A percentile compares a stretch with the other conserved stretches of the same genome.
These are phyloP conservation scores for Hippopotamyrus pictus DNA, from an alignment of 2,797 vertebrate genomes.

Conservation along the genomic window DNA sequence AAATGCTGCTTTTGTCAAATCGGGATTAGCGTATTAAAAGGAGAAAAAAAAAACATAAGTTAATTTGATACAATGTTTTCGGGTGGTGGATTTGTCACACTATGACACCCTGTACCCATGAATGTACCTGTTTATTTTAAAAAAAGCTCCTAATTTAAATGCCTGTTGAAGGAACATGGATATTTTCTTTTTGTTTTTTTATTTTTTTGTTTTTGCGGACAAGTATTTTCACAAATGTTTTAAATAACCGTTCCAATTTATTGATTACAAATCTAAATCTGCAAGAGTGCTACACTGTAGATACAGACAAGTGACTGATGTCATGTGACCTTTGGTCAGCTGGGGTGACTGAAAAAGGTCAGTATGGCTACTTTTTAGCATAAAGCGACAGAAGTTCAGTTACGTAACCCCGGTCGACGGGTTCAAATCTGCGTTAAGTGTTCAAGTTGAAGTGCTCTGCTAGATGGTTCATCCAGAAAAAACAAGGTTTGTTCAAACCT, in stretches of 20 bases:
- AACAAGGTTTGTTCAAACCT: conserved; percentile 5
- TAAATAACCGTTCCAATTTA: neutral
- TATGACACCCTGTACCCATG: neutral
- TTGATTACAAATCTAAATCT: neutral
- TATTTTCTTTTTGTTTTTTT: neutral
- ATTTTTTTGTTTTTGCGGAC: neutral
- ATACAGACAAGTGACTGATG: neutral
- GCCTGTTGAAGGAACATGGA: neutral
- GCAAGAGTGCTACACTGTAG: neutral
- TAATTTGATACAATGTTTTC: neutral
- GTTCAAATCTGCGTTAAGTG: neutral
- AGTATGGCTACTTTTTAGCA: neutral
- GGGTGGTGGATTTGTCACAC: neutral
- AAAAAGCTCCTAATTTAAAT: neutral
- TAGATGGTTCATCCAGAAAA: conserved; percentile 10
- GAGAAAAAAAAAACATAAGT: neutral
- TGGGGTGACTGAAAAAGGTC: neutral
- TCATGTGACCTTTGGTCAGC: neutral
- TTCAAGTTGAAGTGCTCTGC: conserved; percentile 5
- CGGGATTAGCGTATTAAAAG: neutral
- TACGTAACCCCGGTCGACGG: conserved; percentile 8
- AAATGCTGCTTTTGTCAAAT: neutral
- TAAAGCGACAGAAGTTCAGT: neutral
- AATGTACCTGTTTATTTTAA: neutral
- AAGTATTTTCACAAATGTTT: neutral